Evolutionary conservation across 2,888 invertebrate genomes (phyloP).

Genomic region (Drosophila meridiana): DNA sequence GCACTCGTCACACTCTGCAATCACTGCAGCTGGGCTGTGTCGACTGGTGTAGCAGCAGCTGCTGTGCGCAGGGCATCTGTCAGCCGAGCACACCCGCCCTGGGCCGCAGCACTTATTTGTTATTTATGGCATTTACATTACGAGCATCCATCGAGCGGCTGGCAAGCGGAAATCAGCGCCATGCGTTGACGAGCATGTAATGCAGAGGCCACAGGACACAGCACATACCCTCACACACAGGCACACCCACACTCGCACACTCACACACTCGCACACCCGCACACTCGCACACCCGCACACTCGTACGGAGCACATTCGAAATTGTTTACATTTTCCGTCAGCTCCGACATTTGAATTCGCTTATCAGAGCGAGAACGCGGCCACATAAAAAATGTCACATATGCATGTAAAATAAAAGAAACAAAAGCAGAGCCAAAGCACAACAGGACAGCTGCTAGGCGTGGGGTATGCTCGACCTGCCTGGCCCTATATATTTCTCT

Average conservation of each 20-base stretch:
- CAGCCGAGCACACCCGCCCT: background rate
- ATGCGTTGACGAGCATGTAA: constrained; percentile 53
- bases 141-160: constrained; percentile 42
- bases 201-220: constrained; percentile 42
- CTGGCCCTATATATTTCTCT: background rate
- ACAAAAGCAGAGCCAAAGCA: constrained; percentile 19
- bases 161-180: constrained; percentile 58
- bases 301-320: constrained; percentile 50
- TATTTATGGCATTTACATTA: constrained; percentile 65
- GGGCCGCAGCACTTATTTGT: constrained; percentile 10
- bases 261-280: background rate
- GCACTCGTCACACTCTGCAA: constrained; percentile 8
- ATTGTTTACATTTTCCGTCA: constrained; percentile 71
- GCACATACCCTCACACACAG: background rate
- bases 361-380: constrained; percentile 60
- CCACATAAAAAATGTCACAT: constrained; percentile 67
- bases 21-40: background rate
- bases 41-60: background rate
- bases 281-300: constrained; percentile 6
- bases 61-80: background rate
- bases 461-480: background rate
- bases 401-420: constrained; percentile 32
- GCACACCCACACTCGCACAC: background rate
- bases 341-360: constrained; percentile 76
- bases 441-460: background rate